A percentile compares a stretch with the other conserved stretches of the same genome.
Evolutionary conservation across 1,140 invertebrate species (phyloP).

Genomic region (Orussus abietinus): DNA sequence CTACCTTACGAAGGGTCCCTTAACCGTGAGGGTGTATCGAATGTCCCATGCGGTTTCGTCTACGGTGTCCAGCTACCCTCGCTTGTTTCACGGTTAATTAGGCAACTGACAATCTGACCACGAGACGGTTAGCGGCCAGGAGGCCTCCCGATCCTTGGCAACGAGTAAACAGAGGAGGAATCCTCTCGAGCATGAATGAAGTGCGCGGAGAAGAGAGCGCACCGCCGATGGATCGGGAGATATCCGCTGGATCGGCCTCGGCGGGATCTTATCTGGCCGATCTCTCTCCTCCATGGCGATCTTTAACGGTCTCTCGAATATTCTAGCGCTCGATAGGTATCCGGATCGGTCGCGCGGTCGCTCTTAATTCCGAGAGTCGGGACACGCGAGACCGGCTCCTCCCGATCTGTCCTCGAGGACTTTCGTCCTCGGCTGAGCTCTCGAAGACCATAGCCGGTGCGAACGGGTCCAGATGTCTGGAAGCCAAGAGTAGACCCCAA

Average conservation of each 20-base stretch:
- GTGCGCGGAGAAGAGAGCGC: constrained; percentile 4
- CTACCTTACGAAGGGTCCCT: constrained; percentile 33
- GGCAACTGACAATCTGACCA: constrained; percentile 52
- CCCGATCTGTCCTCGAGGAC: too few relatives aligned
- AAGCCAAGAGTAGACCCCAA: too few relatives aligned
- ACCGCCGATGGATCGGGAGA: not conserved
- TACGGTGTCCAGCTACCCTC: constrained; percentile 47
- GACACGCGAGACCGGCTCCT: too few relatives aligned
- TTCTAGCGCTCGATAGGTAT: too few relatives aligned
- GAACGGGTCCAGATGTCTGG: too few relatives aligned
- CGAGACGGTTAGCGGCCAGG: constrained; percentile 45
- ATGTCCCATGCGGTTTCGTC: constrained; percentile 47
- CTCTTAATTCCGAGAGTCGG: too few relatives aligned
- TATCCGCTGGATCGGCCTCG: not conserved
- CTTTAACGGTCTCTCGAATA: too few relatives aligned
- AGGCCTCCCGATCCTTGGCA: constrained; percentile 31
- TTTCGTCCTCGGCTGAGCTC: too few relatives aligned
- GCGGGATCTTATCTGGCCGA: too few relatives aligned
- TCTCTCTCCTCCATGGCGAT: too few relatives aligned
- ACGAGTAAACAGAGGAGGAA: constrained; percentile 47
- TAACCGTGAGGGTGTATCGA: constrained; percentile 49
- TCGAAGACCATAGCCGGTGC: too few relatives aligned
- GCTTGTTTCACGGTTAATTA: constrained; percentile 56
- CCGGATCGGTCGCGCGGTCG: too few relatives aligned
- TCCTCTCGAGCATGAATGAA: constrained; percentile 47